Base-by-base conservation (phyloP, 2,888 invertebrate species). In the Melanargia galathea region DNA sequence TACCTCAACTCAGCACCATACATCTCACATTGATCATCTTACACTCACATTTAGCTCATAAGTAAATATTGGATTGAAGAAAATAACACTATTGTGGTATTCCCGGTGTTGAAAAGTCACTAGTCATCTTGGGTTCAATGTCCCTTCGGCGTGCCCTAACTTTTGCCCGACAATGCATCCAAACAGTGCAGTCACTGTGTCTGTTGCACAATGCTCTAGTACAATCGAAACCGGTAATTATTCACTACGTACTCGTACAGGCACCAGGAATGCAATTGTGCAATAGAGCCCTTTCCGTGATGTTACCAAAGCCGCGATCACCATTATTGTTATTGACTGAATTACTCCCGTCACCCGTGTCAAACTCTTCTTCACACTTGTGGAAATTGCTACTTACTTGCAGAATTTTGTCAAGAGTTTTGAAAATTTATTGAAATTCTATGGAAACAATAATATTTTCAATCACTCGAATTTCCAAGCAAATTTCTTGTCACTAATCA, bases 141-240 rank as follows among this genome's bases (percentile, higher is more conserved):
- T 20, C 63, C 69, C 55, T 48, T 38, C 52, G 61, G 26, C 60
- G 59, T 60, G 67, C 64, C 69, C 69, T 62, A 62, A 58, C 51
- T 62, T 67, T 65, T 60, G 51, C 62, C 48, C 58, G 56, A 52
- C 63, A 57, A 63, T 61, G 65, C 65, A 62, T 55, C 59, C 54
- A 38, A 60, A 51, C 59, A 43, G 43, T 43, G 16, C 16, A 43
- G 24, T 55, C 40, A 38, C 11, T 49, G 62, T 43, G 43, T 43
- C 43, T 43, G 8, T 65, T 67, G 62, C 59, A 60, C 55, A 59
- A 64, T 60, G 40, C 51, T 52, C 51, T 59, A 57, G 35, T 49
- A 30, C 40, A 49, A 55, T 40, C 24, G 33, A 43, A 38, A 48
- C 22, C 45, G 43, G 56, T 55, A 64, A 64, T 62, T 64, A 55